Evolutionary conservation across 2,113 vertebrate genomes (phyloP).

Genomic region (Chaetura pelagica): DNA sequence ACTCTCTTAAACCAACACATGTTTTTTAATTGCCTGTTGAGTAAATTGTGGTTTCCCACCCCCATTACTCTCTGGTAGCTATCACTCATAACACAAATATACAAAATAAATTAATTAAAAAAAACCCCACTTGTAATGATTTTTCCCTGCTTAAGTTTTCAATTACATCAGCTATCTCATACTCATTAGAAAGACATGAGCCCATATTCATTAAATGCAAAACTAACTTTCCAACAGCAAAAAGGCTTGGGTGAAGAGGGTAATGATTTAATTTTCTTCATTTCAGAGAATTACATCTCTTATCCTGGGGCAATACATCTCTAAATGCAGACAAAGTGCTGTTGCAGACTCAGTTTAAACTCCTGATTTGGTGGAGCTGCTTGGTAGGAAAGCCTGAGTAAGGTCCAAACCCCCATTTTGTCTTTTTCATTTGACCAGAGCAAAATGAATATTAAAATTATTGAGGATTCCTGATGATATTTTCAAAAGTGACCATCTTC

Average conservation of each 20-base stretch:
- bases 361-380: constrained; percentile 61
- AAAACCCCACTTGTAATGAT: background rate
- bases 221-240: constrained; percentile 71
- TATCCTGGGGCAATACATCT: constrained; percentile 69
- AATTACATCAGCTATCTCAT: constrained; percentile 63
- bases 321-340: constrained; percentile 69
- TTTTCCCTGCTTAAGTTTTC: constrained; percentile 65
- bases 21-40: constrained; percentile 3
- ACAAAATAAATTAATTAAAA: constrained; percentile 51
- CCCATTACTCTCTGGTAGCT: background rate
- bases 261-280: constrained; percentile 74
- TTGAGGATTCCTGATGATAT: background rate
- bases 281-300: constrained; percentile 70
- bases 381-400: constrained; percentile 1
- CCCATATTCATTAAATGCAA: constrained; percentile 68
- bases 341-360: constrained; percentile 63
- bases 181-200: constrained; percentile 65
- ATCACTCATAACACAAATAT: constrained; percentile 54
- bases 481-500: background rate
- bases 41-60: background rate
- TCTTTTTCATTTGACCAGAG: background rate
- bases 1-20: background rate
- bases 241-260: constrained; percentile 69
- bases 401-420: background rate
- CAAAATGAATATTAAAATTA: background rate